Base-by-base conservation (phyloP, 2,888 invertebrate species). In the Onchidella celtica region DNA sequence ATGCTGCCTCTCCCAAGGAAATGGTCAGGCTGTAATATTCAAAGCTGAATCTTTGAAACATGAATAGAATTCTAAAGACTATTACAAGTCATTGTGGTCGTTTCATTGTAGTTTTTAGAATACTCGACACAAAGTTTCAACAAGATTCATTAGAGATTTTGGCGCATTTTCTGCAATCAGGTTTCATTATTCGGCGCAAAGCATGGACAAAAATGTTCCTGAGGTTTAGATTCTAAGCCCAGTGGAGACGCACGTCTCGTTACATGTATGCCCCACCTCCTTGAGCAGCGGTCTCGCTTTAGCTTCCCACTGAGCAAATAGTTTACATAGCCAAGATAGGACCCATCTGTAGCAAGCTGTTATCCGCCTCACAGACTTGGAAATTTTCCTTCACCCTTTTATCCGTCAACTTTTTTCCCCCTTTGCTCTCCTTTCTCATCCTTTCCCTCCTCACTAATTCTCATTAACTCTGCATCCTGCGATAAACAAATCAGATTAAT, bases 261-360 rank as follows among this genome's bases (percentile, higher is more conserved):
- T 17, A 21, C 29, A 4, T 29, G 66, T 34, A 27, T 66, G 59
- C 21, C 21, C 66, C 17, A 0, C 17, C 34, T 32, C 14, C 29
- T 66, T 14, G 21, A 34, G 17, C 14, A 27, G 17, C 32, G 17
- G 21, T 14, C 34, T 29, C 66, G 21, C 32, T 32, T 66, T 21
- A 11, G 32, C 14, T 27, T 66, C 17, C 34, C 34, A 32, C 3
- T 34, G 47, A 40, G 47, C 40, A 70, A 59, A 73, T 73, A 73
- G 73, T 73, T 73, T 73, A 73, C 40, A 73, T 32, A 36, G 34
- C 17, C 32, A n/a, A 73, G 73, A 55, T 63, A 75, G 63, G 32
- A 27, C 36, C 74, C 61, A 75, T 75, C 61, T 75, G 74, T 61
- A 63, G 27, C 61, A 24, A 75, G 27, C 74, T 63, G 40, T 47